Base-by-base conservation (phyloP, 2,888 invertebrate genomes). In the Apantesis nais region DNA sequence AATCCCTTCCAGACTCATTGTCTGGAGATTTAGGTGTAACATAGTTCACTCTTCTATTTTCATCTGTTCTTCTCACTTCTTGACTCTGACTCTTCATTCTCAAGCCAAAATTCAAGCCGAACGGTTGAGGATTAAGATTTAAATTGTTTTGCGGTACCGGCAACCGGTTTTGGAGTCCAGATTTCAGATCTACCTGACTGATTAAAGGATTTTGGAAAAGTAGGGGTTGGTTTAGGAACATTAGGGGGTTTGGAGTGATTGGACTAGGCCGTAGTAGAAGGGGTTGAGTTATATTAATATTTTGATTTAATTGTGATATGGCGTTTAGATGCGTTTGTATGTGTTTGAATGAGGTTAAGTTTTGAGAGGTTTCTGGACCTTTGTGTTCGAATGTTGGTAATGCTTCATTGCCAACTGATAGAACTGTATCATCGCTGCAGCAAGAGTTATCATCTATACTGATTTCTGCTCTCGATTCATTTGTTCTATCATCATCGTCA, bases 331-430 rank as follows among this genome's bases (percentile, higher is more conserved):
- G 97, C 16, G 96, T 96, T 78, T 97, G 97, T 80, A 97, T 96
- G 75, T 97, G 96, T 83, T 96, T 96, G 77, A 96, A 96, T 0
- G 96, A 95, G 0, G 96, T 93, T n/a, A 95, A 83, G 0, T 91
- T 91, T 77, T 90, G 93, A 0, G 87, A 83, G 22, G 89, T 82
- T 39, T 89, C 86, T 3, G 87, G 83, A 22, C 81, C 77, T 73
- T 85, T 90, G 58, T 91, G 89, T 5, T 89, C 89, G 41, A 86
- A 92, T 55, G 82, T 88, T 3, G 95, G 94, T 12, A 96, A 95
- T 2, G 96, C 96, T 82, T 98, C 98, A 86, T 97, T 97, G 11
- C 98, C 97, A 77, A 98, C 98, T 80, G 97, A 98, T 48, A 98
- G 87, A 7, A 97, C 98, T 62, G 98, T 98, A 84, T 97, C 97